Percentiles rank a stretch among this genome's conserved stretches.
phyloP scores from a whole-genome alignment of 2,888 invertebrate species.

The Machimus rusticus region DNA sequence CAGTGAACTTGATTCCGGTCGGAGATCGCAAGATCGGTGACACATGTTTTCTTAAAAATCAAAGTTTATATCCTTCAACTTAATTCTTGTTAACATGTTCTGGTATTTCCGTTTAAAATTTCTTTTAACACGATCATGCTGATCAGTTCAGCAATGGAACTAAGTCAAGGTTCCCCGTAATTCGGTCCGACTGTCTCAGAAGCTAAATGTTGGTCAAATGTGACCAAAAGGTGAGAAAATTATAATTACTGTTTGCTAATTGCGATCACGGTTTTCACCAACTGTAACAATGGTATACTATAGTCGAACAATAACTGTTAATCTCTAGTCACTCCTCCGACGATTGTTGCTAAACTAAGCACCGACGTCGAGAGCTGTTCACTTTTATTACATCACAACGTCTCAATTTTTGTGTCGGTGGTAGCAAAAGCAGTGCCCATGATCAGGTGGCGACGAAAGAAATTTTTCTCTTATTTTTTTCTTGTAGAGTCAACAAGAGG shows the following conservation, averaged over 20 bases:
- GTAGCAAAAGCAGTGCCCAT: not conserved
- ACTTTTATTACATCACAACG: conserved; percentile 38
- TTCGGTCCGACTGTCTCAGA: not conserved
- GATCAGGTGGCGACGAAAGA: not conserved
- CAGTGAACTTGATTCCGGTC: not conserved
- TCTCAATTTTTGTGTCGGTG: not conserved
- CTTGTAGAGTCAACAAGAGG: not conserved
- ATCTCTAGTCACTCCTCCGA: not conserved
- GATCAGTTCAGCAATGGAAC: not conserved
- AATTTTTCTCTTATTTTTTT: not conserved
- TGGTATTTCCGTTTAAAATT: not conserved
- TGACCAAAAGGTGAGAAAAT: not conserved
- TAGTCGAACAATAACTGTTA: not conserved
- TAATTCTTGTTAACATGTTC: not conserved
- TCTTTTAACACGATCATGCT: not conserved
- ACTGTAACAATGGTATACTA: not conserved
- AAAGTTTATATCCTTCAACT: not conserved
- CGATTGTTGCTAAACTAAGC: conserved; percentile 20
- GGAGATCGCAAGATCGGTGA: not conserved
- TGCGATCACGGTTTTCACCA: not conserved
- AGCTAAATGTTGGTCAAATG: not conserved
- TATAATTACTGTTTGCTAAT: not conserved
- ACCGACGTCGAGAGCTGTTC: not conserved
- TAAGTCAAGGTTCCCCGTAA: conserved; percentile 14
- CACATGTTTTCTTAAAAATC: not conserved